Evolutionary conservation across 2,113 vertebrate genomes (phyloP), one percentile per base, ranked within the genome.

Genomic region (Sialia sialis): DNA sequence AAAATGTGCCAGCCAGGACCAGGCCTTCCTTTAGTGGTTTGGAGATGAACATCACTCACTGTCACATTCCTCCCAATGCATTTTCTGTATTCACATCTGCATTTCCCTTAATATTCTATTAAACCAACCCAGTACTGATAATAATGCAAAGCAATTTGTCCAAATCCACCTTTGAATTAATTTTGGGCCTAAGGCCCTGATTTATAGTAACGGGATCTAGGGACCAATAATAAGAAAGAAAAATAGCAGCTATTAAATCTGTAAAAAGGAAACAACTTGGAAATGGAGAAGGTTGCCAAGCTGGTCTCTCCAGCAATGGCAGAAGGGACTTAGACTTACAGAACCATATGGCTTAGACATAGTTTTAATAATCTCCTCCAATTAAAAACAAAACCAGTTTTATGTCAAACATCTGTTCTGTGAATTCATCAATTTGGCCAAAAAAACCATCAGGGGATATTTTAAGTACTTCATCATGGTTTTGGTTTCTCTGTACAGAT

Each of bases 341-440:
- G 54, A 67, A 58, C 95, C 89, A 84, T 95, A 89, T 94, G 89
- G 92, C 84, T 94, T 73, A 89, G 67, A 76, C 74, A 83, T 69
- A 81, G 80, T 85, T 96, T 92, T 86, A 91, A 92, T 96, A 94
- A 97, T 96, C 85, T 83, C 38, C 59, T 94, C 85, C 91, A 97
- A 93, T 97, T 96, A 96, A 95, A 91, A 96, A 84, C 94, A 94
- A 96, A 94, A 52, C 52, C 80, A 59, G 15, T 87, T 95, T 95
- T 86, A 93, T 96, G 46, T 78, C 82, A 95, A 95, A 94, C 94
- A 96, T 95, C 93, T 96, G 96, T 83, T 94, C 67, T 73, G 51
- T 56, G 81, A 95, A 92, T 92, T 91, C 84, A 94, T 41, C 54
- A 38, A 69, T 95, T 94, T 63, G 41, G 41, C 52, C 0, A 70